phyloP scores from a whole-genome alignment of 1,140 invertebrate species.

The Gryon sp. region DNA sequence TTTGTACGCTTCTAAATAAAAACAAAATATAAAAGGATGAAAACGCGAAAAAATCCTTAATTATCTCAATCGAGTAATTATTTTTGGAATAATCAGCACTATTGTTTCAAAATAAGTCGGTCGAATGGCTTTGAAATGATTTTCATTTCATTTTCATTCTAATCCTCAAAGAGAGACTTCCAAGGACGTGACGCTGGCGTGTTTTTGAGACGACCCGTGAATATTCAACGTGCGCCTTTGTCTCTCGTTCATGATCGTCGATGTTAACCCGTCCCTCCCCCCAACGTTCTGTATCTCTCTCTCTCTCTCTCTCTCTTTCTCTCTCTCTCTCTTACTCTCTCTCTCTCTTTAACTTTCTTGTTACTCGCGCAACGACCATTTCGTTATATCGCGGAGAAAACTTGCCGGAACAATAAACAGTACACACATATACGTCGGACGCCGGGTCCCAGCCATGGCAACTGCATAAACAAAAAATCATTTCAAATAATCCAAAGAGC shows the following conservation, averaged over 20 bases:
- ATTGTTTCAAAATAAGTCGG: conserved; percentile 38
- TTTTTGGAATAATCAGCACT: conserved; percentile 45
- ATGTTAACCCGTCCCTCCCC: conserved; percentile 9
- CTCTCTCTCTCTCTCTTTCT: too few species aligned
- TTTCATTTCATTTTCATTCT: conserved; percentile 49
- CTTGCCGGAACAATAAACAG: conserved; percentile 51
- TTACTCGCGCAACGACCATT: too few species aligned
- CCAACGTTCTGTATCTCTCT: too few species aligned
- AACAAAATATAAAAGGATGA: too few species aligned
- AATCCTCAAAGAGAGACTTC: conserved; percentile 42
- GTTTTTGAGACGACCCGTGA: conserved; percentile 58
- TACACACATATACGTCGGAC: conserved; percentile 35
- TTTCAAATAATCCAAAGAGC: conserved; percentile 24
- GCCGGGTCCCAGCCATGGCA: conserved; percentile 10
- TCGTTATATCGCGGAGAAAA: conserved; percentile 58
- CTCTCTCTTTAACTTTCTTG: too few species aligned
- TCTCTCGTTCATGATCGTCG: conserved; percentile 57
- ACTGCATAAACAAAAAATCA: conserved; percentile 24
- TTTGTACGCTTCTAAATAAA: too few species aligned
- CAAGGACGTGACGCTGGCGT: conserved; percentile 35
- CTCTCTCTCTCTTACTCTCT: too few species aligned
- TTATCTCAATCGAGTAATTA: conserved; percentile 52
- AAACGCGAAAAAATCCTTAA: conserved; percentile 38
- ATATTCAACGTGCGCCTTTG: conserved; percentile 62
- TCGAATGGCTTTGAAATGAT: conserved; percentile 49